A percentile compares a stretch with the other conserved stretches of the same genome.
phyloP scores from a whole-genome alignment of 2,113 vertebrate species.

The Notothenia rossii region DNA sequence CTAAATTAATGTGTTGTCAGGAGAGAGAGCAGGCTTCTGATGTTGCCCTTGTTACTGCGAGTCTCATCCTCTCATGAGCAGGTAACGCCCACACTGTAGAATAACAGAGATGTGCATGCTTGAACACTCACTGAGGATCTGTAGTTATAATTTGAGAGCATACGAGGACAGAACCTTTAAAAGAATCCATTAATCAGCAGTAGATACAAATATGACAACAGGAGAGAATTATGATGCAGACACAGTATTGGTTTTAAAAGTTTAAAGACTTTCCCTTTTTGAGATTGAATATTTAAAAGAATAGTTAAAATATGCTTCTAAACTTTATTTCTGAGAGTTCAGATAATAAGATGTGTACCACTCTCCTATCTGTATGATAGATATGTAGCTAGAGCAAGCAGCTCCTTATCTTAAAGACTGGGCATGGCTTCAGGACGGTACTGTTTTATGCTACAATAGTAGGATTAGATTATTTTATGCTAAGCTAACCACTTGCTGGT shows the following conservation, averaged over 20 bases:
- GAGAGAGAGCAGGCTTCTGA: conserved; percentile 53
- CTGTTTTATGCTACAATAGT: too few relatives aligned
- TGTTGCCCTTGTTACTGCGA: conserved; percentile 30
- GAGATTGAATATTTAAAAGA: background rate
- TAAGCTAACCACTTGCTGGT: background rate
- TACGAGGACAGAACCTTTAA: conserved; percentile 16
- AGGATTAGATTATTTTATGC: too few relatives aligned
- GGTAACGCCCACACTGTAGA: background rate
- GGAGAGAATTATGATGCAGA: background rate
- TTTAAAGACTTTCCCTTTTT: background rate
- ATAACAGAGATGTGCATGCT: background rate
- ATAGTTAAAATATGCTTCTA: background rate
- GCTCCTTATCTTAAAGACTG: too few relatives aligned
- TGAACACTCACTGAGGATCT: background rate
- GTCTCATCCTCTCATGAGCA: background rate
- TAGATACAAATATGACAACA: background rate
- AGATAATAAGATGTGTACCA: too few relatives aligned
- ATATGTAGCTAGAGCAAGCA: too few relatives aligned
- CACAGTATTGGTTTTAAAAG: background rate
- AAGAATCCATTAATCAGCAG: background rate
- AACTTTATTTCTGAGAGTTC: too few relatives aligned
- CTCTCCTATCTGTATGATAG: too few relatives aligned
- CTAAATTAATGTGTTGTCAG: conserved; percentile 84
- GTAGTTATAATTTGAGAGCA: conserved; percentile 20
- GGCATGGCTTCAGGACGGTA: too few relatives aligned